phyloP scores from a whole-genome alignment of 1,140 invertebrate genomes.

The Pseudobourletiella spinata region DNA sequence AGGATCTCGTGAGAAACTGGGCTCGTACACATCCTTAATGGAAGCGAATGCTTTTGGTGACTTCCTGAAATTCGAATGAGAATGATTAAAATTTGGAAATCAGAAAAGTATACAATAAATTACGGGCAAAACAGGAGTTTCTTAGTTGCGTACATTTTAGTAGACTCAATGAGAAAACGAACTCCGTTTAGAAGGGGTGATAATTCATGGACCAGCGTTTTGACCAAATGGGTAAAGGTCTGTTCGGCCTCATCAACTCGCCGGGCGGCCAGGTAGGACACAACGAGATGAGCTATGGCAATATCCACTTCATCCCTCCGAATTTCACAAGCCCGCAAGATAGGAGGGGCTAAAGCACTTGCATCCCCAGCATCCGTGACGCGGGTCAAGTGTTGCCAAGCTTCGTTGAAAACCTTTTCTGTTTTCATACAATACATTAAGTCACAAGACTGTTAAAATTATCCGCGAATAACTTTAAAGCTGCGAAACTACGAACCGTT shows the following conservation, averaged over 20 bases:
- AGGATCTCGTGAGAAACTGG: slow-evolving; percentile 28
- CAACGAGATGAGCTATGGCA: slow-evolving; percentile 21
- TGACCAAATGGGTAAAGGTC: slow-evolving; percentile 17
- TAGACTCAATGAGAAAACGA: slow-evolving; percentile 27
- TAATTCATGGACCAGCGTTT: slow-evolving; percentile 11
- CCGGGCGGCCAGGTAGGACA: slow-evolving; percentile 20
- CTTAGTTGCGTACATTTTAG: slow-evolving; percentile 28
- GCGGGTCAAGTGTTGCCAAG: slow-evolving; percentile 29
- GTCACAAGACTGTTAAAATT: too few species aligned
- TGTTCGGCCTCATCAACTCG: slow-evolving; percentile 23
- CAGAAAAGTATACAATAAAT: too few species aligned
- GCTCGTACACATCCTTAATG: slow-evolving; percentile 29
- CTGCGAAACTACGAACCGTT: too few species aligned
- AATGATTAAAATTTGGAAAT: too few species aligned
- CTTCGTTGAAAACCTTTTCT: slow-evolving; percentile 29
- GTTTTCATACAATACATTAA: too few species aligned
- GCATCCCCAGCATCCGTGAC: slow-evolving; percentile 25
- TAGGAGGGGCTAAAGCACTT: slow-evolving; percentile 7
- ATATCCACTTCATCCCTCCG: slow-evolving; percentile 25
- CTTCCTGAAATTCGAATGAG: slow-evolving; percentile 14
- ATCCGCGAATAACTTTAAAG: too few species aligned
- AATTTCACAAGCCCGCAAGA: slow-evolving; percentile 8
- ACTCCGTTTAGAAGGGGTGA: slow-evolving; percentile 29
- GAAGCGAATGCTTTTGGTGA: slow-evolving; percentile 18
- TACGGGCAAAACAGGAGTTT: not conserved